These are phyloP conservation scores for Nemurella pictetii DNA, from an alignment of 2,888 invertebrate genomes.

Conservation along the genomic window DNA sequence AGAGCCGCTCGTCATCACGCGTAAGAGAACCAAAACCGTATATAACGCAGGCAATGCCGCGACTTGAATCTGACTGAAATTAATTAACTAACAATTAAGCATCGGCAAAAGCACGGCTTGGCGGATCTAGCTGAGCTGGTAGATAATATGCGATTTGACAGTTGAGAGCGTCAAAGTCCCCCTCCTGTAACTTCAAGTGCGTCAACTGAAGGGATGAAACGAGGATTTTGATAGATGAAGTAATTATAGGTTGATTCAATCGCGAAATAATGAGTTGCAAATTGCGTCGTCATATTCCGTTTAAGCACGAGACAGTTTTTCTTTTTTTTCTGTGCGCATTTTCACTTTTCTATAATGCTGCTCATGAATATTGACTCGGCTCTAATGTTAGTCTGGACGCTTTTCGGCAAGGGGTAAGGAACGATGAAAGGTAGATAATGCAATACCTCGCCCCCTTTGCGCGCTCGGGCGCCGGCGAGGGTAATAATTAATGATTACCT, in stretches of 20 bases:
- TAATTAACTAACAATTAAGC: no score
- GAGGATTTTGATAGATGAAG: background rate
- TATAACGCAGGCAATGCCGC: background rate
- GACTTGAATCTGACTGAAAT: no score
- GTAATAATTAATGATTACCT: background rate
- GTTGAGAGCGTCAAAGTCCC: background rate
- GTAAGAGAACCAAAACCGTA: no score
- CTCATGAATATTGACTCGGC: background rate
- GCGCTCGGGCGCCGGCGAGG: background rate
- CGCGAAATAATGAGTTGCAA: background rate
- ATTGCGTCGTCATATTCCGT: background rate
- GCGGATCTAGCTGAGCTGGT: no score
- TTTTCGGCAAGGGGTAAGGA: background rate
- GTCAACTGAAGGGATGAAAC: background rate
- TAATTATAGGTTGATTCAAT: background rate
- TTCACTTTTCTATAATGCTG: background rate
- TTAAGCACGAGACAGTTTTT: background rate
- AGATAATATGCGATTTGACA: background rate
- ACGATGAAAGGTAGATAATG: background rate
- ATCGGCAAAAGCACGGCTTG: no score
- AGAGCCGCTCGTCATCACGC: slow-evolving; percentile 64
- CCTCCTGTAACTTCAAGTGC: no score
- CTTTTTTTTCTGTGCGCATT: background rate
- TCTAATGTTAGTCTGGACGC: background rate
- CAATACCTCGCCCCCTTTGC: background rate